Percentiles rank a stretch among this genome's conserved stretches.
Conservation (phyloP, 1,140 invertebrate genomes). For the Chironomus striatipennis region DNA sequence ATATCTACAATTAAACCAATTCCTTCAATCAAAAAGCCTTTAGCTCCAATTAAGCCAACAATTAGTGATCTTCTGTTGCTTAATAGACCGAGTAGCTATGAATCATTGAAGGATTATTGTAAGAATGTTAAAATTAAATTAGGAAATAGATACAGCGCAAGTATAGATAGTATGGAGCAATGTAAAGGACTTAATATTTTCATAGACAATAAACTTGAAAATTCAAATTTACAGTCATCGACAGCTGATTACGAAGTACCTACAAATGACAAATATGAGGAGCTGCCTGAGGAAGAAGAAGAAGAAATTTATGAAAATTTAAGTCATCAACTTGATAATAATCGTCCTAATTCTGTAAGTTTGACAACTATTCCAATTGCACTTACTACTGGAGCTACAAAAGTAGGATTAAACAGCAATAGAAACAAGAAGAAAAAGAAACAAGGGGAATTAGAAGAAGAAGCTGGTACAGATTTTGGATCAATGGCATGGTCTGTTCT, state of each 20-base stretch:
- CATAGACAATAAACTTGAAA: not conserved
- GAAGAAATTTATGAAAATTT: conserved; percentile 2
- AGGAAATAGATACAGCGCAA: not conserved
- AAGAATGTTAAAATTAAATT: conserved; percentile 5
- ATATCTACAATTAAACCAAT: not conserved
- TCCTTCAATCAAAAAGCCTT: not conserved
- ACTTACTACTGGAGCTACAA: not conserved
- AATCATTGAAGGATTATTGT: not conserved
- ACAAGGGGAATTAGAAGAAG: not conserved
- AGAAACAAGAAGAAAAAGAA: not conserved
- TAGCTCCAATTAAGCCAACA: not conserved
- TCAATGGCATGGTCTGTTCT: not conserved
- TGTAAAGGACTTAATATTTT: not conserved
- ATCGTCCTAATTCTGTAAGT: too few relatives aligned
- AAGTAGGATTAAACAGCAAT: not conserved
- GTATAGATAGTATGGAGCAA: not conserved
- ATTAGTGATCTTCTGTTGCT: not conserved
- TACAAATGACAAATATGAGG: not conserved
- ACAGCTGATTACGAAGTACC: not conserved
- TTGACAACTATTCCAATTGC: too few relatives aligned
- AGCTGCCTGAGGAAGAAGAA: not conserved
- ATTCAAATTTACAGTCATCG: not conserved
- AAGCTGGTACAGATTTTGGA: not conserved
- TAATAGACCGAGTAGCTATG: not conserved
- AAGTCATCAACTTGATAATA: not conserved